Base-by-base conservation (phyloP, 2,113 vertebrate species). In the Agapornis roseicollis region DNA sequence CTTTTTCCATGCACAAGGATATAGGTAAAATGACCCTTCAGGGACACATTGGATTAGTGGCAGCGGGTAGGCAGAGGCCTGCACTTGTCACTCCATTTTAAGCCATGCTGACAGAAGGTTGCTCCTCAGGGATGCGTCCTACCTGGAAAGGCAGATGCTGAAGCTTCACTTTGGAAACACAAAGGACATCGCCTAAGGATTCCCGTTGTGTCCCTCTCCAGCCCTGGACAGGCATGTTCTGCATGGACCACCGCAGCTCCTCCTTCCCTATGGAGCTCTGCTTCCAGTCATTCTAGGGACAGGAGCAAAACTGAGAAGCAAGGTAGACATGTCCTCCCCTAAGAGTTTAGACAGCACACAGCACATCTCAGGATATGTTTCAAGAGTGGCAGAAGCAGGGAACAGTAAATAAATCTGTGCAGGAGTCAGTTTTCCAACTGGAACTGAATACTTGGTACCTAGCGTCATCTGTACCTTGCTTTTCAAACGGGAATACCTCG, bases 61-160 rank as follows among this genome's bases (percentile, higher is more conserved):
- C 69, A 88, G 73, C 11, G 12, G 61, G 42, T 3, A 28, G 63
- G 58, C 68, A 84, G 83, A 74, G 53, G 23, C 4, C 70, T 17
- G 64, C 3, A 1, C 47, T 9, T 17, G 22, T 47, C 31, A 3
- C 88, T 70, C 33, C 49, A 29, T 11, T 37, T 22, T 4, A 9
- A 63, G 80, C 70, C 10, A 1, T 0, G 41, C 71, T 5, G 29
- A 4, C 19, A 28, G 53, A 20, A 65, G 50, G 35, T 2, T 55
- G 28, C 41, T 88, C 49, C 65, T 64, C 5, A 1, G 71, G 35
- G 39, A 28, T 6, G 3, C 41, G 28, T 80, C 94, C 60, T 94
- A 99, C 99, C 99, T 99, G 98, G 80, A 98, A 99, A 8, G 99
- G 99, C 85, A 99, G 97, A 85, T 99, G 99, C 94, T 99, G 99